Evolutionary conservation across 1,140 invertebrate genomes (phyloP), one percentile per base, ranked within the genome.

Genomic region (Hirudo medicinalis): DNA sequence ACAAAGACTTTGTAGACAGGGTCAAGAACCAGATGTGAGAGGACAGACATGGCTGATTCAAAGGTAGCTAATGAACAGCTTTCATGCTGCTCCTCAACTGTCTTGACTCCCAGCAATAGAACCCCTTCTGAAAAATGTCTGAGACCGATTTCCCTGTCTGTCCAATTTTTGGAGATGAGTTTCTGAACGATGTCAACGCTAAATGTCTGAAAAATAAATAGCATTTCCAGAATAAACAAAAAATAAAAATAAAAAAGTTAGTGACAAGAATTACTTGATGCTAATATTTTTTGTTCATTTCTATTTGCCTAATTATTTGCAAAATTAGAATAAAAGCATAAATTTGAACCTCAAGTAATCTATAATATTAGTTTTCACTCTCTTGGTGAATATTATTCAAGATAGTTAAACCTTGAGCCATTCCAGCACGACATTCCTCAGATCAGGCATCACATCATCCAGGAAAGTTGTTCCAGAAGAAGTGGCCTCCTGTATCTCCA

Each of bases 1-100:
- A 83, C 79, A 77, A 83, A 84, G 15, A 84, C 83, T 77, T 79
- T 82, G 75, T 84, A 84, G 0, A 84, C 82, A 57, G 83, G 83
- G 75, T 84, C 83, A 40, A 78, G 77, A 72, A 79, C 79, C 75
- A 81, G 80, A 74, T 80, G 79, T 9, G 80, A 78, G n/a, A 84
- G 76, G 25, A 84, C 78, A 32, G 79, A 78, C 71, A 78, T 81
- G 67, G 79, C 79, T 57, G 76, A 79, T 63, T 79, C 78, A 40
- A 83, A 72, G 69, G 80, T 49, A 17, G 43, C 43, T 9, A 49
- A 49, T 49, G 43, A 49, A 49, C 43, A 49, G 43, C 43, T 49
- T 49, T 49, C 43, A 11, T 49, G 43, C 43, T 49, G 43, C 15
- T 49, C 43, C 43, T 49, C 72, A 6, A 77, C 79, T 54, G 79